Evolutionary conservation across 2,888 invertebrate species (phyloP).

Genomic region (Elegia similella): DNA sequence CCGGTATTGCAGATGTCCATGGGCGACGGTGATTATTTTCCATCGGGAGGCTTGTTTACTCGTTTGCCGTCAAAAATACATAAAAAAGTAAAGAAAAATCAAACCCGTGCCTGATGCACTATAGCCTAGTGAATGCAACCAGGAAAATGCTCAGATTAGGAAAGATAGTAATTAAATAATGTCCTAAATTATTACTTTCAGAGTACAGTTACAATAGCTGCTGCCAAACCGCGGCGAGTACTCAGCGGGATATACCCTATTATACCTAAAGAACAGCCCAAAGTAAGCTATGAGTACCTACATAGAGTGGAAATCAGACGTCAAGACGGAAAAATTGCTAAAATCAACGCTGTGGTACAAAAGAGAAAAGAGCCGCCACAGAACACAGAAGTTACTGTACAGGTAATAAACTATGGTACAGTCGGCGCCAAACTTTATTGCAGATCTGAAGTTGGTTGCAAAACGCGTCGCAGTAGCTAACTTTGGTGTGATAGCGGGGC

Average conservation of each 20-base stretch:
- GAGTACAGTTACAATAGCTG: slow-evolving; percentile 27
- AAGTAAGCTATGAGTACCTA: slow-evolving; percentile 27
- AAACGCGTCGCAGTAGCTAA: too few species aligned
- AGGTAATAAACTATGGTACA: slow-evolving; percentile 21
- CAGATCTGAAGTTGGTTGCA: too few species aligned
- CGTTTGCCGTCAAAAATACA: too few species aligned
- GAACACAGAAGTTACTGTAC: slow-evolving; percentile 33
- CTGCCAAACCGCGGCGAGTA: slow-evolving; percentile 37
- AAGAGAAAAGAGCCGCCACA: slow-evolving; percentile 27
- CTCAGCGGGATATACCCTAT: slow-evolving; percentile 58
- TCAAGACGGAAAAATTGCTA: slow-evolving; percentile 49
- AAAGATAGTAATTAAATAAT: slow-evolving; percentile 16
- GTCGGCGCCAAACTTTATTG: too few species aligned
- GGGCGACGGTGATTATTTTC: too few species aligned
- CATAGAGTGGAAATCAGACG: slow-evolving; percentile 42
- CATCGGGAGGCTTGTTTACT: too few species aligned
- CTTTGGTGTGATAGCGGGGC: too few species aligned
- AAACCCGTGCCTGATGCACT: too few species aligned
- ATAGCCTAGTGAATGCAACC: too few species aligned
- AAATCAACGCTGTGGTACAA: slow-evolving; percentile 54
- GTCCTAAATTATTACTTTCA: slow-evolving; percentile 28
- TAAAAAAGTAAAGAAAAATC: too few species aligned
- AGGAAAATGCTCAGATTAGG: too few species aligned
- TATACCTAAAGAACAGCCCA: slow-evolving; percentile 22
- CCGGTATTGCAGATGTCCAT: too few species aligned